These are phyloP conservation scores for Oenanthe oenanthe DNA, from an alignment of 2,113 vertebrate genomes.

Conservation along the genomic window DNA sequence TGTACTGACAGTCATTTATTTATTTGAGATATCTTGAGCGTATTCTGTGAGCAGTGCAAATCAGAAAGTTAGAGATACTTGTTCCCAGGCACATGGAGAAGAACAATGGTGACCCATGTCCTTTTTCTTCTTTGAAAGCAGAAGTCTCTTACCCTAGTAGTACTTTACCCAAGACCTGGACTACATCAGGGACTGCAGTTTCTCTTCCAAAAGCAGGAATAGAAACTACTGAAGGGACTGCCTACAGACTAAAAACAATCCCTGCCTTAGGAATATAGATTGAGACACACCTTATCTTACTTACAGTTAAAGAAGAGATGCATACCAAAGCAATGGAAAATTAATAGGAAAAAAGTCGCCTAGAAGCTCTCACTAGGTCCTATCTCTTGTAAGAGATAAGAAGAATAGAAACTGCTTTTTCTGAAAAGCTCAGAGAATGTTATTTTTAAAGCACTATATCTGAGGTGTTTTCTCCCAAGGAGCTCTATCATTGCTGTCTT, in stretches of 20 bases:
- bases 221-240: neutral
- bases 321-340: neutral
- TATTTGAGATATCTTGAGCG: neutral
- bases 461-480: neutral
- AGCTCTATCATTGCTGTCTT: neutral
- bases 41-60: neutral
- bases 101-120: accelerated
- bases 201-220: neutral
- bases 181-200: neutral
- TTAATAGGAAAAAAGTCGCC: neutral
- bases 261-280: neutral
- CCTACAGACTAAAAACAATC: neutral
- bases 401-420: neutral
- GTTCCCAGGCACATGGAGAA: neutral
- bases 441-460: neutral
- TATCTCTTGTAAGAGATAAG: neutral
- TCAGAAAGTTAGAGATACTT: neutral
- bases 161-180: neutral
- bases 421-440: neutral
- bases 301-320: neutral
- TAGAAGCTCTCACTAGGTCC: neutral
- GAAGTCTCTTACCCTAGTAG: neutral
- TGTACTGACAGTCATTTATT: neutral
- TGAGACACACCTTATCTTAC: neutral
- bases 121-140: neutral